Evolutionary conservation across 2,113 vertebrate species (phyloP).

Genomic region (Ciconia boyciana): DNA sequence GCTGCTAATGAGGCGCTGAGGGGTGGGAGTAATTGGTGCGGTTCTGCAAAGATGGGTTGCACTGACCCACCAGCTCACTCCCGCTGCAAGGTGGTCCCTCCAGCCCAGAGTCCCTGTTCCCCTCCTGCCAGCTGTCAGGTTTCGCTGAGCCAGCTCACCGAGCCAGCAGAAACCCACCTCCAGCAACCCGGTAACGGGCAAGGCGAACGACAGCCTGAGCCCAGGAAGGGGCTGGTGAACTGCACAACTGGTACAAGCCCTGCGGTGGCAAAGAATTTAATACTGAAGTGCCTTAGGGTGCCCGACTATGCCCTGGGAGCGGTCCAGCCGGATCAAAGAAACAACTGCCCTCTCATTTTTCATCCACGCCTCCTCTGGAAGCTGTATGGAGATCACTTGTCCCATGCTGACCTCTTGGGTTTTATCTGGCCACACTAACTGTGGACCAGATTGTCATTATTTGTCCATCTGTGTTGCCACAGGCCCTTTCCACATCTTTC

Average conservation of each 20-base stretch:
- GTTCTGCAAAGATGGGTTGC: background rate
- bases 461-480: background rate
- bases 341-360: background rate
- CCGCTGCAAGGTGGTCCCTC: fast-evolving
- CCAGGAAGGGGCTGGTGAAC: background rate
- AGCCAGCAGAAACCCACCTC: background rate
- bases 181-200: fast-evolving
- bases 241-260: background rate
- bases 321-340: background rate
- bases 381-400: background rate
- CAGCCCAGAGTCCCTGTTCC: no score
- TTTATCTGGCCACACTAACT: background rate
- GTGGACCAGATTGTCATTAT: background rate
- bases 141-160: background rate
- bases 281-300: background rate
- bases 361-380: background rate
- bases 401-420: fast-evolving
- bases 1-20: fast-evolving
- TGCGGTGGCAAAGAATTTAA: background rate
- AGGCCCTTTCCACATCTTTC: background rate
- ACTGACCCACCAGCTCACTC: background rate
- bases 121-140: background rate
- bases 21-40: no score
- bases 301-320: background rate
- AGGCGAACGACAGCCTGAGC: fast-evolving